Evolutionary conservation across 2,113 vertebrate genomes (phyloP).

Genomic region (Sceloporus undulatus): DNA sequence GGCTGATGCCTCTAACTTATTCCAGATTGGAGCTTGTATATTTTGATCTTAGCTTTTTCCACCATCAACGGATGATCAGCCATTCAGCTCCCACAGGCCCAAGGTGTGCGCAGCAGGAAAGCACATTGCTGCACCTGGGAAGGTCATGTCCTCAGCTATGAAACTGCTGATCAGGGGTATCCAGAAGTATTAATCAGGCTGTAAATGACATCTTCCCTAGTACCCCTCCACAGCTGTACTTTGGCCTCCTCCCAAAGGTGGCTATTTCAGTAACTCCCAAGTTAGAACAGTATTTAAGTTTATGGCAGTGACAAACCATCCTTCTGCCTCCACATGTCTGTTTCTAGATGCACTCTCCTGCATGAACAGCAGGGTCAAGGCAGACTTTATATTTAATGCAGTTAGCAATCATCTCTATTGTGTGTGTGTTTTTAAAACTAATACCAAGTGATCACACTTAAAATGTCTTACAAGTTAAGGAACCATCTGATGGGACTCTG

Average conservation of each 20-base stretch:
- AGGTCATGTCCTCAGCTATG: not conserved
- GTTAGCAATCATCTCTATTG: not conserved
- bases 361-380: not conserved
- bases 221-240: conserved; percentile 28
- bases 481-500: not conserved
- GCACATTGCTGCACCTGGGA: conserved; percentile 38
- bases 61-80: not conserved
- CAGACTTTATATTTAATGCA: not conserved
- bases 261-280: conserved; percentile 3
- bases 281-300: not conserved
- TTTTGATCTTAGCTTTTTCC: conserved; percentile 19
- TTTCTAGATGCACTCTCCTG: not conserved
- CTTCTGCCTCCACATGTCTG: not conserved
- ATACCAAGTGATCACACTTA: accelerated
- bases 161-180: not conserved
- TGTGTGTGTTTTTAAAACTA: not conserved
- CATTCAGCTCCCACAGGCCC: conserved; percentile 19
- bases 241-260: not conserved
- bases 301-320: not conserved
- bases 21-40: conserved; percentile 21
- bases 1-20: conserved; percentile 16
- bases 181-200: conserved; percentile 5
- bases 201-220: not conserved
- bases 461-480: not conserved
- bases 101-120: conserved; percentile 38